A percentile compares a stretch with the other conserved stretches of the same genome.
Evolutionary conservation across 1,140 invertebrate genomes (phyloP).

Genomic region (Penaeus indicus): DNA sequence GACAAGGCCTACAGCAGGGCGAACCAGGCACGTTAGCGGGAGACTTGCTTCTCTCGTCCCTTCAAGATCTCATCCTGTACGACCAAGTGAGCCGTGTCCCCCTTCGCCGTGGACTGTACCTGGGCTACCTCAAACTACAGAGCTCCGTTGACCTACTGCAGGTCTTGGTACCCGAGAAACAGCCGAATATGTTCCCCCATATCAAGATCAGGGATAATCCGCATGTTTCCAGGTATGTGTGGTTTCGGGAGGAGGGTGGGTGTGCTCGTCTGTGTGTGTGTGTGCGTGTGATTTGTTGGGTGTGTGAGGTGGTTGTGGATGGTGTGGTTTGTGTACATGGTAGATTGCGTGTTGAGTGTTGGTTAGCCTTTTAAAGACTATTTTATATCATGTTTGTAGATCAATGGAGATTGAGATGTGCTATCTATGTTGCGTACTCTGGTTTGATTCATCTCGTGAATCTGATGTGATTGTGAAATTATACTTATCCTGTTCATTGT

Average conservation of each 20-base stretch:
- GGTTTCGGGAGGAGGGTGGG: background rate
- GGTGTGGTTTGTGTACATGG: no score
- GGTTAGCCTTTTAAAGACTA: no score
- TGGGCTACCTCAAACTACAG: constrained; percentile 95
- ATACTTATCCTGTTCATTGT: background rate
- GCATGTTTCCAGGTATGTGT: constrained; percentile 90
- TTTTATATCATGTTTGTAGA: no score
- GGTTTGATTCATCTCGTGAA: no score
- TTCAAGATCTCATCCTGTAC: constrained; percentile 78
- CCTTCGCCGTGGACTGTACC: constrained; percentile 87
- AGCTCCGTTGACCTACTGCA: constrained; percentile 94
- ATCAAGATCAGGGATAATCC: constrained; percentile 93
- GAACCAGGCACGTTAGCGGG: constrained; percentile 52
- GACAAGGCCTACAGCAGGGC: constrained; percentile 40
- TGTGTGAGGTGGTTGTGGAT: no score
- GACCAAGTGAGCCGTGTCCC: constrained; percentile 88
- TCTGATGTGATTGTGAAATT: no score
- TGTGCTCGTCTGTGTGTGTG: no score
- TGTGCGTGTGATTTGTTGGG: no score
- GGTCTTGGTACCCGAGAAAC: constrained; percentile 90
- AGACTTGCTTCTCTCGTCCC: constrained; percentile 52
- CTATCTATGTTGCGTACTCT: background rate
- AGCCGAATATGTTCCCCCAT: constrained; percentile 93
- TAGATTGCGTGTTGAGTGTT: no score
- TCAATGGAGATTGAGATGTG: background rate